These are phyloP conservation scores for Deroptyus accipitrinus DNA, from an alignment of 2,113 vertebrate genomes.

Conservation along the genomic window DNA sequence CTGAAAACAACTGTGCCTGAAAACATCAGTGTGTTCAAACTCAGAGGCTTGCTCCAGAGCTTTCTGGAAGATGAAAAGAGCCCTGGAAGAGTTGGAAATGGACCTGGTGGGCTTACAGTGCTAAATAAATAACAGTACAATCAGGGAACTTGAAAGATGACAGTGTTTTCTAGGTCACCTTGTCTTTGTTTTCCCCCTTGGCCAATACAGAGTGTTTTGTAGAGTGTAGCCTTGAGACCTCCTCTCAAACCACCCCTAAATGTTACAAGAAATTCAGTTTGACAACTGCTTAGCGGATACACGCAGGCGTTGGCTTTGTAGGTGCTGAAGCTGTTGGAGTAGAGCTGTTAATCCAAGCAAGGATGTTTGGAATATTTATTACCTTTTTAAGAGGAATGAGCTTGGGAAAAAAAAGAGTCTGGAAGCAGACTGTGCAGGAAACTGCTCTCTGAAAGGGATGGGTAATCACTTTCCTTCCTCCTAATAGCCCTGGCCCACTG, in stretches of 20 bases:
- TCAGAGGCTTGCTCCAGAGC: background rate
- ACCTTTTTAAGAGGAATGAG: background rate
- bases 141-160: conserved; percentile 11
- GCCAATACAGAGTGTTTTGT: conserved; percentile 44
- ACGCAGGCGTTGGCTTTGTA: background rate
- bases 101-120: conserved; percentile 25
- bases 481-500: background rate
- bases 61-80: conserved; percentile 17
- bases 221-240: conserved; percentile 26
- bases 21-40: background rate
- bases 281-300: conserved; percentile 4
- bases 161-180: conserved; percentile 20
- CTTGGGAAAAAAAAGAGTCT: background rate
- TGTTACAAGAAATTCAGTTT: conserved; percentile 29
- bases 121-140: conserved; percentile 47
- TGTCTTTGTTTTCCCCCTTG: background rate
- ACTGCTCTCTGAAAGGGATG: background rate
- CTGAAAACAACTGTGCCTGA: conserved; percentile 10
- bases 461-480: background rate
- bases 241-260: conserved; percentile 10
- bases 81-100: background rate
- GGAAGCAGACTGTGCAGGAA: background rate
- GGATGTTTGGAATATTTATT: conserved; percentile 54
- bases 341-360: background rate
- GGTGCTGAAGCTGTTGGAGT: conserved; percentile 17